Conservation (phyloP, 2,797 vertebrate genomes). For the Coregonus sp. region DNA sequence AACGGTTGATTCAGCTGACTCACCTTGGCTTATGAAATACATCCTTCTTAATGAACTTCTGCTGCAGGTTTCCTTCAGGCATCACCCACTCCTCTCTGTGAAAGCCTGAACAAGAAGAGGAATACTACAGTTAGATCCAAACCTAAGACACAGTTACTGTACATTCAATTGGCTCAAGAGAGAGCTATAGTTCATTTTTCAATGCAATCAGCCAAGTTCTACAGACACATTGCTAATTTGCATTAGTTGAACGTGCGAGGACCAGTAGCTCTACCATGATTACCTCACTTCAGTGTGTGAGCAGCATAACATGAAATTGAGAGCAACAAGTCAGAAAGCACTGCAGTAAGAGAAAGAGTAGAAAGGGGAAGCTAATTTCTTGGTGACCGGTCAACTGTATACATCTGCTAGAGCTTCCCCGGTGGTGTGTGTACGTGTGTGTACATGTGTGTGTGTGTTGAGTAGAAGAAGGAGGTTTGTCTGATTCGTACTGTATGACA, state of each 20-base stretch:
- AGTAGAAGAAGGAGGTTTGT: conserved; percentile 4
- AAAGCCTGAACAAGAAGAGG: neutral
- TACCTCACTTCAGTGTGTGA: neutral
- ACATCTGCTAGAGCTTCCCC: conserved; percentile 55
- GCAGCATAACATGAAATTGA: neutral
- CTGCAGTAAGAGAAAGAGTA: conserved; percentile 4
- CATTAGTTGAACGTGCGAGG: neutral
- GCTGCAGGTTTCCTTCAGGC: neutral
- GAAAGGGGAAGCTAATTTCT: conserved; percentile 53
- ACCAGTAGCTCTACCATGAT: neutral
- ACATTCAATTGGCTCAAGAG: neutral
- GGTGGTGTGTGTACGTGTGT: conserved; percentile 9
- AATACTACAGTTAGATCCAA: neutral
- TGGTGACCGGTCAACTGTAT: conserved; percentile 47
- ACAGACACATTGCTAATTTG: neutral
- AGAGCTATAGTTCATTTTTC: neutral
- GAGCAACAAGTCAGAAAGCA: neutral
- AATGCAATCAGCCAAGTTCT: neutral
- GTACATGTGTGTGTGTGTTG: neutral
- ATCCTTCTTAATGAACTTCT: neutral
- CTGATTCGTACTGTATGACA: neutral
- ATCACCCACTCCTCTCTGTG: neutral
- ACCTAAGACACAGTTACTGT: neutral
- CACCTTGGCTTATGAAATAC: neutral
- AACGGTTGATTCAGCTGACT: neutral